Evolutionary conservation across 2,797 vertebrate species (phyloP), one percentile per base, ranked within the genome.

Genomic region (Odontamblyopus rebecca): DNA sequence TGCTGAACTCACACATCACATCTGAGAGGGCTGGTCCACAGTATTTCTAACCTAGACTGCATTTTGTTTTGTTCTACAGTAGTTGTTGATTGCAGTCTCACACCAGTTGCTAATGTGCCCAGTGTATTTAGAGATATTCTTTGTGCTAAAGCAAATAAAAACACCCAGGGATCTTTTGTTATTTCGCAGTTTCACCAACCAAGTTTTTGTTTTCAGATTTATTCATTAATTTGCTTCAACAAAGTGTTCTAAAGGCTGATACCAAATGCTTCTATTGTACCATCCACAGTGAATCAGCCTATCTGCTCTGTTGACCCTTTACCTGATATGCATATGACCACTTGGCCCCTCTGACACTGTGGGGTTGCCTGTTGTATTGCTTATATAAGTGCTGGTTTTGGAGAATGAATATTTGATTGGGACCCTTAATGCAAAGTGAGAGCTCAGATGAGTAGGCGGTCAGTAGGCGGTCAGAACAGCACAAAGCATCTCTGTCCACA

Each of bases 341-440:
- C 85, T 88, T 86, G 84, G 86, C 74, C 83, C 68, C 59, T 61
- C 70, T 73, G 81, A 75, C 81, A 83, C 80, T 72, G 3, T 73
- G 76, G 74, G 26, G 81, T 75, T 63, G 89, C 75, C 38, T 74
- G 74, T 88, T 87, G 83, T 85, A 83, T 86, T 66, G 65, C 80
- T 93, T 93, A 93, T 89, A 78, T 92, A 94, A 93, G 89, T 79
- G 78, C 78, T 69, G 86, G 83, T 65, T 93, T 92, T 90, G 90
- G 88, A 92, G 86, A 92, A 90, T 91, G 89, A 93, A 94, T 93
- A 92, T 93, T 92, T 93, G 92, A 94, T 93, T 92, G 91, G 86
- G 82, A 86, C 86, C 80, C 87, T 90, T 92, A 93, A 93, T 93
- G 89, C 91, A 89, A 90, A 92, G 88, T 82, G 88, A 91, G 85